These are phyloP conservation scores for Parazoanthus swiftii DNA, from an alignment of 92 coral and sea anemone genomes.

Conservation along the genomic window DNA sequence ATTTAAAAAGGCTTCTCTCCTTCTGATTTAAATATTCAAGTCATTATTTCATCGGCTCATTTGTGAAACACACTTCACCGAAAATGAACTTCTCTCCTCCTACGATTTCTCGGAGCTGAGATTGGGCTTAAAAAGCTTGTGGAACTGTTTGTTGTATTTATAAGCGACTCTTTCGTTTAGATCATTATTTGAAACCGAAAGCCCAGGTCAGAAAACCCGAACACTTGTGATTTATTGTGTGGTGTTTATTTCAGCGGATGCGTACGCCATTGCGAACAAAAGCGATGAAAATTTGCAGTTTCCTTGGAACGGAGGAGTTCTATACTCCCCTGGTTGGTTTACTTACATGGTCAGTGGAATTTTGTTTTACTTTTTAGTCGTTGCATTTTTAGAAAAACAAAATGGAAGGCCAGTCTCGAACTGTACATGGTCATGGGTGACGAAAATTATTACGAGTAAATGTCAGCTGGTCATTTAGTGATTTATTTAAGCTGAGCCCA, in stretches of 20 bases:
- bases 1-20: neutral
- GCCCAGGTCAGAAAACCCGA: neutral
- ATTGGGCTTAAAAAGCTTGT: too few species aligned
- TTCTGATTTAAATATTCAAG: neutral
- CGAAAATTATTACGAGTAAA: neutral
- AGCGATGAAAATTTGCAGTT: conserved; percentile 82
- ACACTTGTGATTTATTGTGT: neutral
- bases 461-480: conserved; percentile 2
- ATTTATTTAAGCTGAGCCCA: neutral
- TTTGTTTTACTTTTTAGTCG: neutral
- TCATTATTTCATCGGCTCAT: neutral
- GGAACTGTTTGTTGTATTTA: neutral
- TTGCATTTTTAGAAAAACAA: neutral
- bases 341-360: conserved; percentile 75
- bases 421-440: too few species aligned
- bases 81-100: neutral
- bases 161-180: neutral
- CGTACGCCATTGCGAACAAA: conserved; percentile 85
- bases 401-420: neutral
- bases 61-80: neutral
- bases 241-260: conserved; percentile 63
- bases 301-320: conserved; percentile 96
- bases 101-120: neutral
- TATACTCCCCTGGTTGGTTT: conserved; percentile 83
- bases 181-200: neutral